phyloP scores from a whole-genome alignment of 2,113 vertebrate genomes.

The Cercopithecus mona region DNA sequence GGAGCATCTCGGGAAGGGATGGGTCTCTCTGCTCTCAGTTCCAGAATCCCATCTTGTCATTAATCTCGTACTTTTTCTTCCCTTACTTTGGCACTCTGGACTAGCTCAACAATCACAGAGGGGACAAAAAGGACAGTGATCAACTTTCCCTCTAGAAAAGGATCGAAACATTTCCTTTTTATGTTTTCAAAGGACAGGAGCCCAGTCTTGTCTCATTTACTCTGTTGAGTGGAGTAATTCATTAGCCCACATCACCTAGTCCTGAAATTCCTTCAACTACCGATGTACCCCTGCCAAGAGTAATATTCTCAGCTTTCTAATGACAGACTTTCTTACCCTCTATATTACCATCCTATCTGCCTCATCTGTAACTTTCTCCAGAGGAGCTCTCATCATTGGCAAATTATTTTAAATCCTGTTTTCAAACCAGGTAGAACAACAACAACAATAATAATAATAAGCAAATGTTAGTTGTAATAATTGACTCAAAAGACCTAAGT shows the following conservation, averaged over 20 bases:
- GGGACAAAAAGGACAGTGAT: not conserved
- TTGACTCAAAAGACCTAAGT: not conserved
- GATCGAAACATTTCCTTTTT: slow-evolving; percentile 34
- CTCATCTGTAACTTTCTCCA: not conserved
- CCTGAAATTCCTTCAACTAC: not conserved
- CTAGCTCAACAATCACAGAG: not conserved
- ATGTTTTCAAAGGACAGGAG: not conserved
- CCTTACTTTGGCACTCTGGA: not conserved
- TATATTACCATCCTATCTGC: not conserved
- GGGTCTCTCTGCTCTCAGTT: not conserved
- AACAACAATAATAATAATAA: not conserved
- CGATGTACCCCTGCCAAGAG: not conserved
- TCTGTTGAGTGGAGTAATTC: slow-evolving; percentile 10
- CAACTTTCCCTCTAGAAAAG: not conserved
- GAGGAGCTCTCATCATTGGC: not conserved
- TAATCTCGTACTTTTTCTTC: not conserved
- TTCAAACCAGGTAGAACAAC: not conserved
- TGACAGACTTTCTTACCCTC: not conserved
- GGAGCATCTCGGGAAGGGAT: not conserved
- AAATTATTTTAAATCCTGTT: not conserved
- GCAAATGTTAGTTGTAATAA: not conserved
- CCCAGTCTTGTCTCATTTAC: not conserved
- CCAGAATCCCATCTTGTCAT: not conserved
- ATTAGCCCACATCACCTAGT: not conserved
- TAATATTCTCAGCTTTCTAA: not conserved